phyloP scores from a whole-genome alignment of 1,140 invertebrate species.

The Heliconius melpomene region DNA sequence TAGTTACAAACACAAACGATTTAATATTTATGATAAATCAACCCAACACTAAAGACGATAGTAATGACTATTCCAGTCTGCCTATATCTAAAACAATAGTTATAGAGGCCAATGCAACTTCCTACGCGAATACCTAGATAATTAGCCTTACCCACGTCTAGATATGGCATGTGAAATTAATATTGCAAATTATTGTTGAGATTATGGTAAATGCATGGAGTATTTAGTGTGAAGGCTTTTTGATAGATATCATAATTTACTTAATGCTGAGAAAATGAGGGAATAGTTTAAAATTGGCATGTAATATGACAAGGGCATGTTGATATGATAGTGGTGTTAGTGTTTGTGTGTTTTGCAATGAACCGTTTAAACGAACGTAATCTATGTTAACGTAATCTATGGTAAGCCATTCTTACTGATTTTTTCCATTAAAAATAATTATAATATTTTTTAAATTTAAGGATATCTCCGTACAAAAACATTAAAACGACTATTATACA shows the following conservation, averaged over 20 bases:
- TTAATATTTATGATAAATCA: not conserved
- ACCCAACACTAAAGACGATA: not conserved
- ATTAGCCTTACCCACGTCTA: constrained; percentile 63
- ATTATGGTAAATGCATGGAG: constrained; percentile 4
- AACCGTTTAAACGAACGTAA: not conserved
- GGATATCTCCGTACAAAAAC: too few species aligned
- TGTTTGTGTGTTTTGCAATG: not conserved
- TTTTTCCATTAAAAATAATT: too few species aligned
- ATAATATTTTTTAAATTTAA: too few species aligned
- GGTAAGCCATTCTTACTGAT: not conserved
- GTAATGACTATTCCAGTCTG: constrained; percentile 36
- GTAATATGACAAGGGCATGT: not conserved
- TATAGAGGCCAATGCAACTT: constrained; percentile 65
- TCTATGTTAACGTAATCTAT: not conserved
- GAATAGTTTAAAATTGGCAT: not conserved
- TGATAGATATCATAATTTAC: constrained; percentile 3
- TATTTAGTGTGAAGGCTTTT: not conserved
- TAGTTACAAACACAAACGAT: not conserved
- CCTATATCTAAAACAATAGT: constrained; percentile 47
- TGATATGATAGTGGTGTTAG: not conserved
- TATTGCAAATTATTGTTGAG: constrained; percentile 34
- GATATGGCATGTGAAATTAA: constrained; percentile 66
- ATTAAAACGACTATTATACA: too few species aligned
- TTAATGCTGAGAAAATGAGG: not conserved
- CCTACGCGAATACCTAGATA: constrained; percentile 57